Evolutionary conservation across 2,888 invertebrate genomes (phyloP).

Genomic region (Synanthedon vespiformis): DNA sequence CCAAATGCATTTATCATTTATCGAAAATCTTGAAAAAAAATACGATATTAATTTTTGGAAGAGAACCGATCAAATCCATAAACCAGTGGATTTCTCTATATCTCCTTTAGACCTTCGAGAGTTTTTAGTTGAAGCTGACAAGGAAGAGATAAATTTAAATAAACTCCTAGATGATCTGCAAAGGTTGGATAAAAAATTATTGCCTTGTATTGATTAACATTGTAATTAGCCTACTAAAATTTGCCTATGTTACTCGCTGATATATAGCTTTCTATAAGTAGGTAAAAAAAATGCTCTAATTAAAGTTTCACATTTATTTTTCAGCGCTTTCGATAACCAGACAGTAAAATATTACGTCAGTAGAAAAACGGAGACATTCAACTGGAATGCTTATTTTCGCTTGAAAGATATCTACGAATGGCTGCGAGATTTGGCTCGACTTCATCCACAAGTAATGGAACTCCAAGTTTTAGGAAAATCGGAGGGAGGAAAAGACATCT

Average conservation of each 20-base stretch:
- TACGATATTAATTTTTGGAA: slow-evolving; percentile 41
- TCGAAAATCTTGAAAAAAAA: slow-evolving; percentile 18
- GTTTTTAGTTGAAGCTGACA: slow-evolving; percentile 22
- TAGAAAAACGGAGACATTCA: slow-evolving; percentile 36
- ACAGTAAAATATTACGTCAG: slow-evolving; percentile 37
- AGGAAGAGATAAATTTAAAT: slow-evolving; percentile 22
- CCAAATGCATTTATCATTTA: slow-evolving; percentile 27
- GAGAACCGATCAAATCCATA: slow-evolving; percentile 22
- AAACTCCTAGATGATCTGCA: slow-evolving; percentile 40
- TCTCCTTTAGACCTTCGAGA: slow-evolving; percentile 20
- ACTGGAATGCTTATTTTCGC: slow-evolving; percentile 70
- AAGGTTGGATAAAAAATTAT: slow-evolving; percentile 16
- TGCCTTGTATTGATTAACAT: too few relatives aligned
- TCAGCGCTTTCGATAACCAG: slow-evolving; percentile 41
- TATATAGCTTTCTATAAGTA: too few relatives aligned
- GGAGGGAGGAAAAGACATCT: slow-evolving; percentile 40
- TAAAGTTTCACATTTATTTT: slow-evolving; percentile 4
- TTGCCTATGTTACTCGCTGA: too few relatives aligned
- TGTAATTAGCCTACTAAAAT: too few relatives aligned
- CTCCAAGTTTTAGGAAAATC: slow-evolving; percentile 42
- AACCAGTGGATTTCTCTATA: slow-evolving; percentile 38
- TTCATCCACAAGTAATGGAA: slow-evolving; percentile 49
- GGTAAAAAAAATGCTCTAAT: too few relatives aligned
- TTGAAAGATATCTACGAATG: slow-evolving; percentile 72
- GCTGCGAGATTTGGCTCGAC: slow-evolving; percentile 53